Evolutionary conservation across 2,888 invertebrate species (phyloP), one percentile per base, ranked within the genome.

Genomic region (Altica lythri): DNA sequence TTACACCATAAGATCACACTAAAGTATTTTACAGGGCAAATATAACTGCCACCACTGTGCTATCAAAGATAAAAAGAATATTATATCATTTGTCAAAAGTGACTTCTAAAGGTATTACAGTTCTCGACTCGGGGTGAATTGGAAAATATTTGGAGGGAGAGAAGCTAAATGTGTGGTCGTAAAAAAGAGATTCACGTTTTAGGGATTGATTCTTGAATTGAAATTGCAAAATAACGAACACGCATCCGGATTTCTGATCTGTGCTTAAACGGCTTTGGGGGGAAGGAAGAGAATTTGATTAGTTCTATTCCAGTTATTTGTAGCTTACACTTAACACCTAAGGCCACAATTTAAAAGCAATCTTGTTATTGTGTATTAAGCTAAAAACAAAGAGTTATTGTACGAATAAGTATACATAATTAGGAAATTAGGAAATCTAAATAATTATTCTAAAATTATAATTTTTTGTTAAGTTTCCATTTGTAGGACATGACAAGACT

Each of bases 61-160:
- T 17, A 32, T 37, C 10, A 12, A 53, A 48, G 53, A 53, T 53
- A 53, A 48, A 53, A 48, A 48, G 48, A 53, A 53, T 48, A 53
- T 53, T 53, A 53, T 48, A 48, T 48, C 53, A 53, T 53, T 53
- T 48, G 53, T 53, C 53, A 53, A 53, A 53, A 53, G 48, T 46
- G 53, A 48, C 47, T 53, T 47, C 30, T 34, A 14, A 46, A 55
- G 46, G 55, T 55, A 50, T 55, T 50, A 49, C 45, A 44, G 19
- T 43, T 34, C 49, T 54, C 55, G 46, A 53, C 32, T 35, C 44
- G 34, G 40, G 38, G 53, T 52, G 53, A 56, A 59, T 52, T 52
- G 56, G 48, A 56, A 59, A 52, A 56, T 59, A 56, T 59, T 59
- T 48, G 52, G 49, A 45, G 44, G 45, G 40, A 55, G 51, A 44